Percentiles rank a stretch among this genome's conserved stretches.
These are phyloP conservation scores for Pogona vitticeps DNA, from an alignment of 2,113 vertebrate species.

Conservation along the genomic window DNA sequence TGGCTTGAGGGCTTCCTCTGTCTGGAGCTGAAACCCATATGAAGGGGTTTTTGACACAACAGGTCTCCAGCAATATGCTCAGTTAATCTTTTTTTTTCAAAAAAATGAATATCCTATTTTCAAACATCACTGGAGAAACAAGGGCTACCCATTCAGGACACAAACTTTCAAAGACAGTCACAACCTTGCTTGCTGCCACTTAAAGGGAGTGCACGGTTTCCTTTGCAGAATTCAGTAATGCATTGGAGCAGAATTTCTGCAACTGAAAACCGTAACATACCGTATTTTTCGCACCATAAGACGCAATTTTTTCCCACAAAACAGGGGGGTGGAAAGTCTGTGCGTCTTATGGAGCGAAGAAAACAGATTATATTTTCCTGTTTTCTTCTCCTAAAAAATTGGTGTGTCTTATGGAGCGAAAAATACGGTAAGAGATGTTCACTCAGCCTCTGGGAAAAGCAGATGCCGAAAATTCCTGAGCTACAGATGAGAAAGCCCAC, in stretches of 20 bases:
- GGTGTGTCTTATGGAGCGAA: too few species aligned
- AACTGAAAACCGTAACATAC: background rate
- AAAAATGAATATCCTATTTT: too few species aligned
- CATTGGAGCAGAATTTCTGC: background rate
- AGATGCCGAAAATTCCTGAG: background rate
- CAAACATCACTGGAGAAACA: background rate
- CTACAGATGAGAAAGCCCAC: background rate
- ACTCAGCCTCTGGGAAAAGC: background rate
- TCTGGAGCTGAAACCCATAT: constrained; percentile 38
- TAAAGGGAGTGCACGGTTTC: background rate
- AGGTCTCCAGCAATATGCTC: background rate
- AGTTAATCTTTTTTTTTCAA: too few species aligned
- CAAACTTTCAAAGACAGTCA: background rate
- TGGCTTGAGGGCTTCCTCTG: constrained; percentile 10
- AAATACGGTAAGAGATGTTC: background rate
- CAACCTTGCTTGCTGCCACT: background rate
- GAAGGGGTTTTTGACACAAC: constrained; percentile 13
- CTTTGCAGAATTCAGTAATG: background rate
- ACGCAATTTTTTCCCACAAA: too few species aligned
- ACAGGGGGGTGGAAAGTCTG: too few species aligned
- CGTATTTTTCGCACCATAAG: too few species aligned
- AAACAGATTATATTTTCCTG: too few species aligned
- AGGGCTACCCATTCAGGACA: too few species aligned
- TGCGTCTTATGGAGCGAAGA: too few species aligned
- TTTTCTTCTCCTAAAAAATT: too few species aligned